Conservation (phyloP, 2,888 invertebrate genomes). For the Pharmacophagus antenor region DNA sequence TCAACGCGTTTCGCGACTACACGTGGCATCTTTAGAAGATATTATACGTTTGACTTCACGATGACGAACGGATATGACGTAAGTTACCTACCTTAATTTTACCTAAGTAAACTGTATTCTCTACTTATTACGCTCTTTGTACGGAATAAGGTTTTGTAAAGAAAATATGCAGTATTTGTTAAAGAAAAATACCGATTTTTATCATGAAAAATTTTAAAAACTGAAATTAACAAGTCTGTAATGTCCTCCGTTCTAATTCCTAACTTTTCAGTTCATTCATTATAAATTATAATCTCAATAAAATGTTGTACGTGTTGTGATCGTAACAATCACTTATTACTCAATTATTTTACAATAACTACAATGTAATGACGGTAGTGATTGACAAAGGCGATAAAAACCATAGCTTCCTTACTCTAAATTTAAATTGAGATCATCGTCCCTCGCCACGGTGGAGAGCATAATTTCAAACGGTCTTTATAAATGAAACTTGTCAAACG, state of each 20-base stretch:
- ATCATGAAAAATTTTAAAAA: no score
- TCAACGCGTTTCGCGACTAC: no score
- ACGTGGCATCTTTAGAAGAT: no score
- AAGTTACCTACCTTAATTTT: no score
- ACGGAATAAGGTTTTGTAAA: no score
- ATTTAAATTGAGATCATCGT: conserved; percentile 39
- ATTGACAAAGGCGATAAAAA: conserved; percentile 23
- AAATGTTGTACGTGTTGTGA: conserved; percentile 7
- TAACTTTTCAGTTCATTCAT: not conserved
- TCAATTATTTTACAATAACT: conserved; percentile 22
- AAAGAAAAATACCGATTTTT: no score
- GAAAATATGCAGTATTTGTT: no score
- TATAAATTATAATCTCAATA: not conserved
- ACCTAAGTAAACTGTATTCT: no score
- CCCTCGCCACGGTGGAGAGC: conserved; percentile 53
- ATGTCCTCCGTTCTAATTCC: not conserved
- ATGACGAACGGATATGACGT: no score
- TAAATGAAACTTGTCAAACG: conserved; percentile 4
- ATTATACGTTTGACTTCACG: no score
- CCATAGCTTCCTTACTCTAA: conserved; percentile 28
- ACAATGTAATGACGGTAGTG: conserved; percentile 15
- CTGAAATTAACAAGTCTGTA: not conserved
- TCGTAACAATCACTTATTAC: conserved; percentile 4
- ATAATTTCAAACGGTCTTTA: conserved; percentile 34
- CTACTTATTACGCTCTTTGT: no score